Evolutionary conservation across 2,888 invertebrate genomes (phyloP), one percentile per base, ranked within the genome.

Genomic region (Drosophila maculinotata): DNA sequence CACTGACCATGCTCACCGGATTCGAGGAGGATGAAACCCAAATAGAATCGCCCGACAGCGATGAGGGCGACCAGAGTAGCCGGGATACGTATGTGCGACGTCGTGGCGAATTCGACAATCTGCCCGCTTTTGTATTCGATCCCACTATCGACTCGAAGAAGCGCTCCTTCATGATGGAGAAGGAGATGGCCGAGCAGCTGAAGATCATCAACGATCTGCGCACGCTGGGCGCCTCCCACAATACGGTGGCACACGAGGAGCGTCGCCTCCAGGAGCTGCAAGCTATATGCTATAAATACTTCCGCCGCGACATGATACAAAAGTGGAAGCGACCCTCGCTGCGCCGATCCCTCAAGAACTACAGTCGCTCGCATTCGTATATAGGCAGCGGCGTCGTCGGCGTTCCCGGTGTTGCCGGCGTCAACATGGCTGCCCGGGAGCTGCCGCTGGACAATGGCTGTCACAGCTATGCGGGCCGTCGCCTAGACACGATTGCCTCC

Each of bases 181-280:
- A 97, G 89, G 98, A 98, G 92, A 98, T 99, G 97, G 97, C 97
- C 89, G 98, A 99, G 90, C 98, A 99, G 91, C 96, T 98, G 9
- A 97, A 97, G 92, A 96, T 98, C 54, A 98, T 99, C 67, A 97
- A 97, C 90, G 98, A 98, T 91, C 92, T 99, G 73, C 94, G 96
- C 79, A 95, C 96, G 4, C 92, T 97, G 38, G 98, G 98, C 0
- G 98, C 98, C 26, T 96, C 96, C 17, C 96, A 97, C 84, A 94
- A 95, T 39, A 97, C 97, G 2, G 96, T 99, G 56, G 98, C 99
- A 83, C 95, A 96, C 81, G 99, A 99, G 92, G 95, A 97, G 93
- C 95, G 96, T 83, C 94, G 98, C 64, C 92, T 99, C 56, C 97
- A 98, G 74, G 98, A 98, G 89, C 92, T 99, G 30, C 99, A 99